Percentiles rank a stretch among this genome's conserved stretches.
These are phyloP conservation scores for Pseudolycoriella hygida DNA, from an alignment of 2,888 invertebrate species.

Conservation along the genomic window DNA sequence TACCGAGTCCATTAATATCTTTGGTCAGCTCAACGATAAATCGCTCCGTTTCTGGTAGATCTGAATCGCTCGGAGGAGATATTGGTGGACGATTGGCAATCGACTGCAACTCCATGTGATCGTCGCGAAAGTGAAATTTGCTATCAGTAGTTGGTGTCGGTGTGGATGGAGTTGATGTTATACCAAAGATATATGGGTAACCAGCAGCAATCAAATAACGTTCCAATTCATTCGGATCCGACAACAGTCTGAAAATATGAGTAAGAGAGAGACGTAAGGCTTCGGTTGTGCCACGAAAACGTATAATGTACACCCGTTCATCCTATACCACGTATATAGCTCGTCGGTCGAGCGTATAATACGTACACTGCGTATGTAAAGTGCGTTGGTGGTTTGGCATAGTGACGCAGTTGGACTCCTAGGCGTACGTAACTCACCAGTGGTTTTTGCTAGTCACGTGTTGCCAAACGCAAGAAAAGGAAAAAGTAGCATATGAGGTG, in stretches of 20 bases:
- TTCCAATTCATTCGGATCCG: conserved; percentile 74
- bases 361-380: no score
- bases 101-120: background rate
- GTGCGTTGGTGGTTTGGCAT: no score
- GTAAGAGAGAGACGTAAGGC: no score
- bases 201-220: conserved; percentile 71
- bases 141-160: conserved; percentile 14
- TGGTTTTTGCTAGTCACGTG: no score
- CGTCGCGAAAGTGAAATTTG: background rate
- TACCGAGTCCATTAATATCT: conserved; percentile 83
- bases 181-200: conserved; percentile 55
- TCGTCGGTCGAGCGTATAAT: no score
- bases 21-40: conserved; percentile 88
- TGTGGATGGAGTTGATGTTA: conserved; percentile 31
- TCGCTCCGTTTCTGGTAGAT: conserved; percentile 81
- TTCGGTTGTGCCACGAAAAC: no score
- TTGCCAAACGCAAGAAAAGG: no score
- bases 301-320: no score
- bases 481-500: no score
- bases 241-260: conserved; percentile 40
- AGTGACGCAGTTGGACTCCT: no score
- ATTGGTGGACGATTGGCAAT: conserved; percentile 18
- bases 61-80: conserved; percentile 36
- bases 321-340: no score
- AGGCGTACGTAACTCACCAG: no score